phyloP scores from a whole-genome alignment of 2,113 vertebrate genomes.

The Xyrauchen texanus region DNA sequence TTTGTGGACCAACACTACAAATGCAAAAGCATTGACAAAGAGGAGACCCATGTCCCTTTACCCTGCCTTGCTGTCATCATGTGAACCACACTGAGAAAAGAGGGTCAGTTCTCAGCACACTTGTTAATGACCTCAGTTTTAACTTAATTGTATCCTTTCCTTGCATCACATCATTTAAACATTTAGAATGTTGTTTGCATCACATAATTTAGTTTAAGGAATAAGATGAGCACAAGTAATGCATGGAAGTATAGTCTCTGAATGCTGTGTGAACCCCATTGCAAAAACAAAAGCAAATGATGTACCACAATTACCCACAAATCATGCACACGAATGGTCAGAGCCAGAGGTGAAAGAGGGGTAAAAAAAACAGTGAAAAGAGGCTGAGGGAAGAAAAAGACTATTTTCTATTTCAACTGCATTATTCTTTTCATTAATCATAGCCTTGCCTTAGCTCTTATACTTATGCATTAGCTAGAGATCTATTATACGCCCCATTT shows the following conservation, averaged over 20 bases:
- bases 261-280: slow-evolving; percentile 40
- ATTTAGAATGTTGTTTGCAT: slow-evolving; percentile 29
- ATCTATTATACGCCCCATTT: slow-evolving; percentile 99
- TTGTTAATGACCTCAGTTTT: slow-evolving; percentile 44
- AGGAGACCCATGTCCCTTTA: slow-evolving; percentile 40
- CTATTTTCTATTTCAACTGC: slow-evolving; percentile 98
- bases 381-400: slow-evolving; percentile 83
- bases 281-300: slow-evolving; percentile 53
- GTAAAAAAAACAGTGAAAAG: slow-evolving; percentile 68
- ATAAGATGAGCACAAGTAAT: slow-evolving; percentile 54
- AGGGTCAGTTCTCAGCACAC: slow-evolving; percentile 39
- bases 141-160: slow-evolving; percentile 22
- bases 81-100: slow-evolving; percentile 47
- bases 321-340: slow-evolving; percentile 84
- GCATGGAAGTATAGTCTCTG: slow-evolving; percentile 45
- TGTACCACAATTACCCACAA: slow-evolving; percentile 81
- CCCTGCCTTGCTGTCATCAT: slow-evolving; percentile 26
- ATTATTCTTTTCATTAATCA: slow-evolving; percentile 99
- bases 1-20: slow-evolving; percentile 34
- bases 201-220: slow-evolving; percentile 40
- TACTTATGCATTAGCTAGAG: slow-evolving; percentile 93
- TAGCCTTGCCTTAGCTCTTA: slow-evolving; percentile 92
- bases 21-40: slow-evolving; percentile 37
- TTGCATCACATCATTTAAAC: slow-evolving; percentile 15
- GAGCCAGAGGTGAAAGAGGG: slow-evolving; percentile 51